Evolutionary conservation across 2,797 vertebrate genomes (phyloP).

Genomic region (Molossus molossus): DNA sequence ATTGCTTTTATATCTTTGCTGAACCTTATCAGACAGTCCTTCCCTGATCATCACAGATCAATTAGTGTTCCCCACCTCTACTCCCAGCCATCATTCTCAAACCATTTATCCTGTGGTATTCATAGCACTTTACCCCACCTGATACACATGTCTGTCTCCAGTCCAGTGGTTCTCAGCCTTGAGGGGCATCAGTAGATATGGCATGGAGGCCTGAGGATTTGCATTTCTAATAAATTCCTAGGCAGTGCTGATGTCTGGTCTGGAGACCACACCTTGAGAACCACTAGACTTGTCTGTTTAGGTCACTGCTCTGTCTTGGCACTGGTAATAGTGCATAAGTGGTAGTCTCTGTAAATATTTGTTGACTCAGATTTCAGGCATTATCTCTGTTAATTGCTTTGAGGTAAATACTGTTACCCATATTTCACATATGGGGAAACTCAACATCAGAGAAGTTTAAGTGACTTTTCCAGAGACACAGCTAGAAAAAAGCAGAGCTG

Average conservation of each 20-base stretch:
- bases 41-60: neutral
- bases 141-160: neutral
- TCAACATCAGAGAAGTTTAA: neutral
- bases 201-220: neutral
- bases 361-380: neutral
- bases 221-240: neutral
- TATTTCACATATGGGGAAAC: neutral
- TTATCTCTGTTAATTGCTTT: neutral
- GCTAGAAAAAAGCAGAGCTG: neutral
- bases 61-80: neutral
- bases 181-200: neutral
- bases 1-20: neutral
- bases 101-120: neutral
- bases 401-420: neutral
- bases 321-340: neutral
- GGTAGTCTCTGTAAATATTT: neutral
- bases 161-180: neutral
- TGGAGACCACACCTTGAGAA: conserved; percentile 3
- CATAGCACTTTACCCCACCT: neutral
- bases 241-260: neutral
- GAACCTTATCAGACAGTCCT: neutral
- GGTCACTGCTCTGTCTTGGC: neutral
- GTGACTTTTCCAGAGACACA: neutral
- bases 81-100: neutral
- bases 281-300: neutral